These are phyloP conservation scores for Elymnias hypermnestra DNA, from an alignment of 1,140 invertebrate genomes.

Conservation along the genomic window DNA sequence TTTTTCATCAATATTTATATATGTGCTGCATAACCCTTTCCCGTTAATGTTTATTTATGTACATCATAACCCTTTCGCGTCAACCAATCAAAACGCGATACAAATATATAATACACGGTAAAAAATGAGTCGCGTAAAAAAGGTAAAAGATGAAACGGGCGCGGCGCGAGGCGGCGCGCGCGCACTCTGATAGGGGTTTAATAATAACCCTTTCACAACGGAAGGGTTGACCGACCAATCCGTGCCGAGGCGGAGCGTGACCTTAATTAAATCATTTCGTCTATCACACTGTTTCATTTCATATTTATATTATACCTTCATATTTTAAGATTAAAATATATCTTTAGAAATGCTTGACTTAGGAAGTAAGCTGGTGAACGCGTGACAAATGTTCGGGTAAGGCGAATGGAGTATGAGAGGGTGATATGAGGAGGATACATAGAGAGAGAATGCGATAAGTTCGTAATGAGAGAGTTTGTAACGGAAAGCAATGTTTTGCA, in stretches of 20 bases:
- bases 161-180: conserved; percentile 42
- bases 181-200: conserved; percentile 43
- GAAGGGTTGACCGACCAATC: conserved; percentile 67
- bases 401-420: too few relatives aligned
- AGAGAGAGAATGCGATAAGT: too few relatives aligned
- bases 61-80: conserved; percentile 57
- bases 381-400: too few relatives aligned
- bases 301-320: background rate
- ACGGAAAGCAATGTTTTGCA: too few relatives aligned
- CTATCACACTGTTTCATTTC: background rate
- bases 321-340: background rate
- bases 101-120: conserved; percentile 25
- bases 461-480: too few relatives aligned
- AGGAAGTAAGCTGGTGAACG: too few relatives aligned
- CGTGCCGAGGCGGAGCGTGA: conserved; percentile 44
- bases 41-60: too few relatives aligned
- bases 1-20: too few relatives aligned
- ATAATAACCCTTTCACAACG: conserved; percentile 66
- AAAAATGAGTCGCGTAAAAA: conserved; percentile 57
- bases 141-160: conserved; percentile 51
- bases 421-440: too few relatives aligned
- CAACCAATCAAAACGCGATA: conserved; percentile 52
- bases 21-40: too few relatives aligned
- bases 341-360: background rate
- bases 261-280: conserved; percentile 19